Evolutionary conservation across 2,888 invertebrate genomes (phyloP), one percentile per base, ranked within the genome.

Genomic region (Harmothoe impar): DNA sequence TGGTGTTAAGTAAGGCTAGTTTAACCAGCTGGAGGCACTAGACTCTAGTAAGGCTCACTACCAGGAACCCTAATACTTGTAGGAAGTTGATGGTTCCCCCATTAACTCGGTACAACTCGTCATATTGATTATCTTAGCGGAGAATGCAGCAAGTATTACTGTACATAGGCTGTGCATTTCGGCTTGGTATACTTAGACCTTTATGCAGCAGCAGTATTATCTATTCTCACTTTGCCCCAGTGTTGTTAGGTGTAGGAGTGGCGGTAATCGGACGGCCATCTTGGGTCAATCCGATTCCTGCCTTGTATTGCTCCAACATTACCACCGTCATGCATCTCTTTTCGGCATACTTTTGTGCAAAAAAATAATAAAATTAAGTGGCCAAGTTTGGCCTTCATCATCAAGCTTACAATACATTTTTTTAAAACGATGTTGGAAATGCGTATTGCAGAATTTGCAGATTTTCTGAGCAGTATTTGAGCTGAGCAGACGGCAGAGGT

Each of bases 131-230:
- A 43, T 43, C 43, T 43, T 43, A 43, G 43, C 31, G 77, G 29
- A 77, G 77, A 81, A 43, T 17, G 81, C 81, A 43, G 81, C 81
- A 33, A 12, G 3, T 81, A 17, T 81, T 35, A 81, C 43, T 81
- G 72, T 72, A 72, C 29, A 72, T 29, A 72, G 72, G 72, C 72
- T 72, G 81, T 81, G 81, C 35, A 81, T 81, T 81, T 81, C 43
- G 81, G 81, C 81, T 81, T 81, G 35, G 35, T 43, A 81, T 33
- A 77, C 17, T 29, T 77, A 77, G 17, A 10, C 43, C 81, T 43
- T 25, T n/a, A 77, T 29, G 77, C 77, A 77, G 77, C 77, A 77
- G 77, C 3, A 77, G n/a, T n/a, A n/a, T n/a, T n/a, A n/a, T 68
- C n/a, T 68, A 68, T 25, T 31, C 25, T 31, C 31, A 10, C 7